Base-by-base conservation (phyloP, 2,797 vertebrate genomes). In the Micrastur ruficollis region DNA sequence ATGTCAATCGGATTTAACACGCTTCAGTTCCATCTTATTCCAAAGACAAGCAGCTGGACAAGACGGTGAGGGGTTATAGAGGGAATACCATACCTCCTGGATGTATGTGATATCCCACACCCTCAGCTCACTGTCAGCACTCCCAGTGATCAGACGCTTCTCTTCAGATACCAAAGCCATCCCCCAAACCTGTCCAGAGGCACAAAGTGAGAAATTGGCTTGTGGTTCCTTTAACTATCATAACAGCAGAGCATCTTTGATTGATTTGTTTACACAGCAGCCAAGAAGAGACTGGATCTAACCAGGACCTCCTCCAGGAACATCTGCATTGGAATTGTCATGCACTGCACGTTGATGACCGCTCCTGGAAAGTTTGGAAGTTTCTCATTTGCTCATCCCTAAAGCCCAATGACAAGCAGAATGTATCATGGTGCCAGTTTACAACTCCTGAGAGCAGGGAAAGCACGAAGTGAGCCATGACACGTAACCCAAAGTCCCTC, bases 51-150 rank as follows among this genome's bases (percentile, higher is more conserved):
- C 36, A 78, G n/a, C 17, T 25, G 34, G 31, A 40, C 73, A 86
- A 61, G 26, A 27, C 12, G 14, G 10, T 18, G 12, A 55, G 44
- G 25, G 9, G 27, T 40, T 56, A 73, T 9, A 36, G n/a, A 56
- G 67, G 14, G 42, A 70, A n/a, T 27, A 61, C 25, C 97, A 98
- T 98, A 99, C 99, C 99, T 99, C 98, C 70, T 99, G 94, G 65
- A 99, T 96, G 90, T 99, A 99, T 0, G 46, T 44, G 81, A 99
- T 98, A 96, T 99, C 98, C 99, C 99, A 99, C 56, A 98, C 99
- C 68, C 99, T 97, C 23, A 99, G 99, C 80, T 99, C 99, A 79
- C 99, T 99, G 98, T 99, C 99, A 9, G 98, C 98, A 8, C 99
- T 98, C 22, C 99, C 99, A 2, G 99, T 99, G 62, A 99, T 88